Evolutionary conservation across 2,797 vertebrate species (phyloP), one percentile per base, ranked within the genome.

Genomic region (Sternarchorhynchus goeldii): DNA sequence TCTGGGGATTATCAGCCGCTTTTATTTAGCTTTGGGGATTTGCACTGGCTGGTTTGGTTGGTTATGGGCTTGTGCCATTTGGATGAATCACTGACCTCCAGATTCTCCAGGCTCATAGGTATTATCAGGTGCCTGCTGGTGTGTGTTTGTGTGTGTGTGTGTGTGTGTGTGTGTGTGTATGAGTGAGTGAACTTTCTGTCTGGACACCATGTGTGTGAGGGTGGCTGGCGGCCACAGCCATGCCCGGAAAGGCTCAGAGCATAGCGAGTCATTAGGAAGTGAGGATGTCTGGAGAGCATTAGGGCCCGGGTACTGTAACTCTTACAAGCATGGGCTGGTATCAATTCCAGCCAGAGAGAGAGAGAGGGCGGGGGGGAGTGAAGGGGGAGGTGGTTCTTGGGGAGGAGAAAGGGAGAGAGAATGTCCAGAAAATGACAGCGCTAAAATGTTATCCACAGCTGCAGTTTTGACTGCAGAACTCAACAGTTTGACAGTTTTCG

Each of bases 221-320:
- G 90, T 89, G 89, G 88, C 91, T 92, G 74, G 84, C 79, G 89
- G 91, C 90, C 91, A 92, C 89, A 90, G 89, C 78, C 87, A 78
- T 92, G 90, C 90, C 92, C 92, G 92, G 93, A 93, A 94, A 92
- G 88, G 90, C 92, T 93, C 86, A 81, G 88, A 93, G 92, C 90
- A 85, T 84, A 93, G 91, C 90, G 88, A 92, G 92, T 93, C 92
- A 93, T 93, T 93, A 93, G 92, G 92, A 92, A 93, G 91, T 91
- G 81, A 86, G 86, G 85, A 88, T 86, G 92, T 93, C 93, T 94
- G 93, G 92, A 92, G 91, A 81, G 87, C 91, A 93, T 94, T 93
- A 93, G 80, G 86, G 87, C 84, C 86, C 86, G 88, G 91, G 92
- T 92, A 91, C 90, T 89, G 90, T 89, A 92, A 90, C 88, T 89